phyloP scores from a whole-genome alignment of 2,113 vertebrate genomes.

The Glaucidium brasilianum region DNA sequence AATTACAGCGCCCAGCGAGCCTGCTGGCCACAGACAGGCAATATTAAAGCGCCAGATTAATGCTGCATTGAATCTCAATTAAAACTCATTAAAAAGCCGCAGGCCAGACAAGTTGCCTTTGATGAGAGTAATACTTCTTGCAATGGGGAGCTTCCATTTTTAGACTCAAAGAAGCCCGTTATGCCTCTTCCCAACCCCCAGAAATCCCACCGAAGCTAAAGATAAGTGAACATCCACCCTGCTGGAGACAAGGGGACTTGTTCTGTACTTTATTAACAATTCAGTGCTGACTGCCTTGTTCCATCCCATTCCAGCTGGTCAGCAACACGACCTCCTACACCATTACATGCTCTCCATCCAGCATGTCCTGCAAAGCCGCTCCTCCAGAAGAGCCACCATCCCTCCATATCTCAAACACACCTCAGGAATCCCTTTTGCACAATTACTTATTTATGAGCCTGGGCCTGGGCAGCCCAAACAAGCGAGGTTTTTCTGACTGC shows the following conservation, averaged over 20 bases:
- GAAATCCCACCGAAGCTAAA: background rate
- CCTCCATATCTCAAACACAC: accelerated
- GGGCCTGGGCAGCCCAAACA: background rate
- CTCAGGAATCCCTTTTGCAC: no score
- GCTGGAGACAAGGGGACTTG: background rate
- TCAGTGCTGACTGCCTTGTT: background rate
- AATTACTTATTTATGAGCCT: background rate
- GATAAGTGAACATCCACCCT: accelerated
- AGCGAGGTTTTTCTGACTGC: background rate
- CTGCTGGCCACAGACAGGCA: background rate
- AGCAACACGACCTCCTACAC: background rate
- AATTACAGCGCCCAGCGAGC: background rate
- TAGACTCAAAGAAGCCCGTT: background rate
- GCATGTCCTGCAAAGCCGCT: background rate
- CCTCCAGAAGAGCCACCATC: background rate
- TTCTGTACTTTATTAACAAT: accelerated
- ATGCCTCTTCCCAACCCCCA: background rate
- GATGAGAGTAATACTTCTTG: background rate
- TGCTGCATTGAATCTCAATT: slow-evolving; percentile 4
- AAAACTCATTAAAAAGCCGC: background rate
- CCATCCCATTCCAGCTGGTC: background rate
- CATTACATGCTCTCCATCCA: no score
- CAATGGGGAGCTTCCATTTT: background rate
- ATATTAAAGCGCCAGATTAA: background rate
- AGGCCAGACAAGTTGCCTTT: background rate